A percentile compares a stretch with the other conserved stretches of the same genome.
phyloP scores from a whole-genome alignment of 53 echinoderm and acorn worm species.

The Hippasteria phrygiana region DNA sequence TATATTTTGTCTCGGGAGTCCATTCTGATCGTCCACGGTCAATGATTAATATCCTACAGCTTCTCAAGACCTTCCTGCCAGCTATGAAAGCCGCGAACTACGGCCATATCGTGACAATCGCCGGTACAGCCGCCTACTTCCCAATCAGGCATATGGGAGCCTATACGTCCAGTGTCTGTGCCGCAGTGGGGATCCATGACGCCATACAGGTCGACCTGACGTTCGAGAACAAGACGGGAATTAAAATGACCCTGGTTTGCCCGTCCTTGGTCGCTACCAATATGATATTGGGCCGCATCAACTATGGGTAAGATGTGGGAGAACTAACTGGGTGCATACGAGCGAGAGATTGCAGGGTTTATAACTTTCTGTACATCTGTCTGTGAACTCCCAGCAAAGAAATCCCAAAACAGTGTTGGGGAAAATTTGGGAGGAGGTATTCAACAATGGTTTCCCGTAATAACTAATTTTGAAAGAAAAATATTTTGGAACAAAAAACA shows the following conservation, averaged over 20 bases:
- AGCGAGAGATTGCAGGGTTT: neutral
- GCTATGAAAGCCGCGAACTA: conserved; percentile 82
- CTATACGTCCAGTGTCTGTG: conserved; percentile 93
- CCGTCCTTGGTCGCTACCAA: conserved; percentile 1
- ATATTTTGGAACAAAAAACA: too few species aligned
- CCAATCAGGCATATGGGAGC: conserved; percentile 77
- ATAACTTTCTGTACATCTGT: neutral
- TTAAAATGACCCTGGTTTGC: conserved; percentile 5
- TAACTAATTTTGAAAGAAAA: too few species aligned
- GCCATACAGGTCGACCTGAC: conserved; percentile 72
- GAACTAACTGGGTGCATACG: neutral
- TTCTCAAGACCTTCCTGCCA: conserved; percentile 93
- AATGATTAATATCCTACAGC: conserved; percentile 46
- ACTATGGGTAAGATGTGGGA: neutral
- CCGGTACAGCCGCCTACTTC: conserved; percentile 84
- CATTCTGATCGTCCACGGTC: neutral
- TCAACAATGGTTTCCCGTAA: too few species aligned
- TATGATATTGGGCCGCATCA: conserved; percentile 13
- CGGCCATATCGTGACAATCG: conserved; percentile 92
- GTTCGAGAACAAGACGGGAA: neutral
- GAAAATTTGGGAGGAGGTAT: too few species aligned
- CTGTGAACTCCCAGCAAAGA: too few species aligned
- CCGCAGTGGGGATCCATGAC: conserved; percentile 87
- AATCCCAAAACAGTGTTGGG: too few species aligned
- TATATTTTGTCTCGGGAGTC: too few species aligned